Percentiles rank a stretch among this genome's conserved stretches.
phyloP scores from a whole-genome alignment of 2,888 invertebrate genomes.

The Drosophila borborema region DNA sequence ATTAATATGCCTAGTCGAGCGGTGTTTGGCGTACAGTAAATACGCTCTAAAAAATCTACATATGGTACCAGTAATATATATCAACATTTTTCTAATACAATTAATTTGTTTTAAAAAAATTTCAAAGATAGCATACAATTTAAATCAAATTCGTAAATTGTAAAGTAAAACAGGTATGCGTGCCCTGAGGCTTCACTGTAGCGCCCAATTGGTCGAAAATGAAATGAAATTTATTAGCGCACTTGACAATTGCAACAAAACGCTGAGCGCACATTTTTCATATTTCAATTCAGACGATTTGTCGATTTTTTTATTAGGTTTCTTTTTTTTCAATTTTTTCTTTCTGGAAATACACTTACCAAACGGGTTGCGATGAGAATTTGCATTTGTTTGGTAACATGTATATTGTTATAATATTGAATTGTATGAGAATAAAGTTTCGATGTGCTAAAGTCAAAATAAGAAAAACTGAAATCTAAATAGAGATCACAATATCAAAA shows the following conservation, averaged over 20 bases:
- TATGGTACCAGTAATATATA: background rate
- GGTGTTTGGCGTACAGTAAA: constrained; percentile 31
- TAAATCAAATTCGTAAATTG: background rate
- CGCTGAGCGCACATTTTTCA: constrained; percentile 76
- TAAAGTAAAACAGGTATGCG: background rate
- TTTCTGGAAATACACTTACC: constrained; percentile 28
- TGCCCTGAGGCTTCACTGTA: constrained; percentile 38
- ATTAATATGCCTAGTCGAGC: constrained; percentile 39
- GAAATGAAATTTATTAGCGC: constrained; percentile 70
- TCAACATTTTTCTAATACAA: background rate
- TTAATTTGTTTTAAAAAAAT: background rate
- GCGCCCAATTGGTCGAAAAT: constrained; percentile 42
- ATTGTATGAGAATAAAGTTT: too few relatives aligned
- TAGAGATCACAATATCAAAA: background rate
- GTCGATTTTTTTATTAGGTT: constrained; percentile 32
- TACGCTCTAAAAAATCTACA: background rate
- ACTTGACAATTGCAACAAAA: constrained; percentile 71
- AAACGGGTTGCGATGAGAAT: background rate
- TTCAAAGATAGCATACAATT: background rate
- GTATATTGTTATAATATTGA: background rate
- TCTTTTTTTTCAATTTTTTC: constrained; percentile 9
- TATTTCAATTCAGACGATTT: constrained; percentile 72
- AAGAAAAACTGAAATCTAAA: too few relatives aligned
- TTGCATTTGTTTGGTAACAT: background rate
- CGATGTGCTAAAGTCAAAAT: too few relatives aligned